Conservation (phyloP, 92 coral and sea anemone species). For the Pocillopora meandrina region DNA sequence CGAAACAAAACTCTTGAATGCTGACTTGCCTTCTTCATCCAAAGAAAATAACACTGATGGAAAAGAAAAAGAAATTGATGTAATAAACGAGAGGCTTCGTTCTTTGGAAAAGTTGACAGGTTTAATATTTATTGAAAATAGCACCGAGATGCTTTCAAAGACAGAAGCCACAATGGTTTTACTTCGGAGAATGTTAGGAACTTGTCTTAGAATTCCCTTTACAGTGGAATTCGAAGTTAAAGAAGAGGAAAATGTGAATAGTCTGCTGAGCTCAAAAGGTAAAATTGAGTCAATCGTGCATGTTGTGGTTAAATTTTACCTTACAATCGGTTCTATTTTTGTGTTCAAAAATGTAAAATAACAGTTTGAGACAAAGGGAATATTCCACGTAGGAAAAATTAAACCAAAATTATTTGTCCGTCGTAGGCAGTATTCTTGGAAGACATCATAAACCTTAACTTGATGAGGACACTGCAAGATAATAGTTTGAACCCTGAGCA, state of each 20-base stretch:
- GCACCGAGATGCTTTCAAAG: slow-evolving; percentile 35
- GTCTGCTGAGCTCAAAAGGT: background rate
- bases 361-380: too few relatives aligned
- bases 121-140: slow-evolving; percentile 51
- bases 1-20: slow-evolving; percentile 29
- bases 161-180: slow-evolving; percentile 22
- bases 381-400: too few relatives aligned
- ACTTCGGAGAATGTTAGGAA: slow-evolving; percentile 76
- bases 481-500: too few relatives aligned
- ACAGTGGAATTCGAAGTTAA: slow-evolving; percentile 73
- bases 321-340: too few relatives aligned
- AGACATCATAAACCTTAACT: too few relatives aligned
- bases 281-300: background rate
- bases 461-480: too few relatives aligned
- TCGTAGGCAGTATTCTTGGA: too few relatives aligned
- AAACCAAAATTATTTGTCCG: too few relatives aligned
- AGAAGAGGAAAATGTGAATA: slow-evolving; percentile 46
- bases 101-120: slow-evolving; percentile 72
- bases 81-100: slow-evolving; percentile 36
- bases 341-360: too few relatives aligned
- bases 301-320: background rate
- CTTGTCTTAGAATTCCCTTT: slow-evolving; percentile 73
- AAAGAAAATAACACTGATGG: slow-evolving; percentile 14
- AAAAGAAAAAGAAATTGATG: slow-evolving; percentile 38
- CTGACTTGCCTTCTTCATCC: slow-evolving; percentile 43